phyloP scores from a whole-genome alignment of 1,140 invertebrate species.

The Brachionus plicatilis region DNA sequence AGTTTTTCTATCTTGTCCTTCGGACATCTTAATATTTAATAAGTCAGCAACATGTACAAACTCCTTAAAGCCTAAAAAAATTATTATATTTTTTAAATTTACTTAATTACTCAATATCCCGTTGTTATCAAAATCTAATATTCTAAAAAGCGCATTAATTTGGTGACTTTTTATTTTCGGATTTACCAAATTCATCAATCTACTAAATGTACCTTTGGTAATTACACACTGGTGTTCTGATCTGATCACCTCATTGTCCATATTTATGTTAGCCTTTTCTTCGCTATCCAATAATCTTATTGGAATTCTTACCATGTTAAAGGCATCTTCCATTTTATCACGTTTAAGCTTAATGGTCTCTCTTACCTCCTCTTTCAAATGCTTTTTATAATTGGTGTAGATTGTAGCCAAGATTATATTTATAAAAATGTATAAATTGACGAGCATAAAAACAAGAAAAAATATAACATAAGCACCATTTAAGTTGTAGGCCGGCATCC shows the following conservation, averaged over 20 bases:
- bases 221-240: slow-evolving; percentile 46
- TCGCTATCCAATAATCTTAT: slow-evolving; percentile 41
- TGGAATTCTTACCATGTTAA: slow-evolving; percentile 49
- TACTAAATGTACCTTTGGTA: slow-evolving; percentile 49
- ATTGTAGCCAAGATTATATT: slow-evolving; percentile 60
- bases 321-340: slow-evolving; percentile 53
- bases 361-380: slow-evolving; percentile 59
- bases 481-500: slow-evolving; percentile 59
- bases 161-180: slow-evolving; percentile 50
- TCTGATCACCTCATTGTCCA: not conserved
- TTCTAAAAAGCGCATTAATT: slow-evolving; percentile 54
- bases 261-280: not conserved
- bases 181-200: slow-evolving; percentile 51
- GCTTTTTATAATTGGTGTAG: slow-evolving; percentile 60
- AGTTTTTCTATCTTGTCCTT: slow-evolving; percentile 55
- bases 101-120: slow-evolving; percentile 48
- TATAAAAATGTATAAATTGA: slow-evolving; percentile 60
- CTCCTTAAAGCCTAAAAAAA: slow-evolving; percentile 50
- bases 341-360: slow-evolving; percentile 54
- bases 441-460: slow-evolving; percentile 57
- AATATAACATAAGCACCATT: slow-evolving; percentile 57
- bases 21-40: slow-evolving; percentile 56
- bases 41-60: slow-evolving; percentile 58
- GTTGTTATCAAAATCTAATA: slow-evolving; percentile 54
- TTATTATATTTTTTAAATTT: not conserved